Percentiles rank a stretch among this genome's conserved stretches.
These are phyloP conservation scores for Cydia splendana DNA, from an alignment of 1,140 invertebrate genomes.

Conservation along the genomic window DNA sequence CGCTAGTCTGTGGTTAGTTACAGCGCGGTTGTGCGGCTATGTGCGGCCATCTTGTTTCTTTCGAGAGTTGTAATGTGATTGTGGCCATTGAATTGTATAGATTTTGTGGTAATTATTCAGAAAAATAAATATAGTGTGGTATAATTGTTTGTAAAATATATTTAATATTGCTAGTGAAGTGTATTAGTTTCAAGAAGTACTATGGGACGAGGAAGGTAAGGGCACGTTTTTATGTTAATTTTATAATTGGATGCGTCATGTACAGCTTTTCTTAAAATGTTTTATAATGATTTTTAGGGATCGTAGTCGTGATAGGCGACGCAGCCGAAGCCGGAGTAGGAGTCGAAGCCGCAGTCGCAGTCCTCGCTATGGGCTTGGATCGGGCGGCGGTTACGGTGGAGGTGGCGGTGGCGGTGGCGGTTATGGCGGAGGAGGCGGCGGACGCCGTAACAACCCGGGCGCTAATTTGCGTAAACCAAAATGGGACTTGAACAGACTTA, in stretches of 20 bases:
- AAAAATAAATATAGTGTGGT: background rate
- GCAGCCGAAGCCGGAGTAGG: slow-evolving; percentile 70
- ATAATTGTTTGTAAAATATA: slow-evolving; percentile 21
- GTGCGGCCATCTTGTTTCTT: slow-evolving; percentile 60
- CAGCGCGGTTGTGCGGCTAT: background rate
- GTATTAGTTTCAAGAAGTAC: background rate
- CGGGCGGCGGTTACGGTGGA: slow-evolving; percentile 57
- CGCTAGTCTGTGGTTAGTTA: slow-evolving; percentile 11
- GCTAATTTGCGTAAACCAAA: slow-evolving; percentile 84
- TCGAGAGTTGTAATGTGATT: slow-evolving; percentile 34
- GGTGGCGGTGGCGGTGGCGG: slow-evolving; percentile 75
- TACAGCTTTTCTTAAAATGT: slow-evolving; percentile 5
- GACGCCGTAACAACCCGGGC: slow-evolving; percentile 79
- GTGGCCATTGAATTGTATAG: background rate
- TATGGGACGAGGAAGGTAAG: slow-evolving; percentile 72
- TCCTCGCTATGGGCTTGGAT: slow-evolving; percentile 66
- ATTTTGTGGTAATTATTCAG: background rate
- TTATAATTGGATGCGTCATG: slow-evolving; percentile 26
- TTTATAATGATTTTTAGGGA: slow-evolving; percentile 50
- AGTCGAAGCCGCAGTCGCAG: slow-evolving; percentile 69
- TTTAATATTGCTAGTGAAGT: slow-evolving; percentile 7
- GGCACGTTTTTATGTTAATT: slow-evolving; percentile 20
- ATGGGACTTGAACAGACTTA: slow-evolving; percentile 89
- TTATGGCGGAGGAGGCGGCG: slow-evolving; percentile 77
- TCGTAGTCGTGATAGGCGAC: slow-evolving; percentile 71